Evolutionary conservation across 2,113 vertebrate species (phyloP), one percentile per base, ranked within the genome.

Genomic region (Varanus salvator): DNA sequence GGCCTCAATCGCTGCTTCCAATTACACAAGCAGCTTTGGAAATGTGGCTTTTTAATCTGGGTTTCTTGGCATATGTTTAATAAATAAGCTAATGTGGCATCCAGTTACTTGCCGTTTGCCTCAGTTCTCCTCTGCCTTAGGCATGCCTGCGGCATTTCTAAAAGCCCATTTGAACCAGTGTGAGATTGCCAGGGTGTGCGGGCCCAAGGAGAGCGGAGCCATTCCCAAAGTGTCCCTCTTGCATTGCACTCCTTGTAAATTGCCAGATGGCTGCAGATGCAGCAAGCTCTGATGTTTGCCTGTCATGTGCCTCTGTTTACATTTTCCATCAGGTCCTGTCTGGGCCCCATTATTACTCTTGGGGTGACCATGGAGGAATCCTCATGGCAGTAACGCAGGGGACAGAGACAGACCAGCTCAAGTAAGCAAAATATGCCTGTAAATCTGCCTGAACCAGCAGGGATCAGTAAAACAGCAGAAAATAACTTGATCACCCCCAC

Each of bases 341-440:
- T 4, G 99, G 99, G 69, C 98, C 99, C 86, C 98, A 99, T 92
- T 99, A 99, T 94, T 99, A 99, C 87, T 98, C 99, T 0, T 99
- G 99, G 99, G 99, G 98, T 0, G 99, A 99, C 93, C 99, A 99
- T 0, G 99, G 99, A 0, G 99, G 99, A 3, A 98, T 99, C 92
- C 97, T 99, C 9, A 96, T 99, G 97, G 99, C 99, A 23, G 98
- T 99, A 0, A 96, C 98, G 0, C 98, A 99, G 90, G 98, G 98
- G 84, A 97, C 96, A 0, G 97, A 98, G 91, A 98, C 98, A 21
- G 98, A 94, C n/a, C 98, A 98, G 83, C 97, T 99, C 74, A 99
- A 99, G 99, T 99, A 96, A 97, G 98, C 95, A 8, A 80, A 60
- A 48, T 48, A 5, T 14, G 74, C 21, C 7, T 1, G 2, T 17